Evolutionary conservation across 2,888 invertebrate species (phyloP), one percentile per base, ranked within the genome.

Genomic region (Lucinisca nassula): DNA sequence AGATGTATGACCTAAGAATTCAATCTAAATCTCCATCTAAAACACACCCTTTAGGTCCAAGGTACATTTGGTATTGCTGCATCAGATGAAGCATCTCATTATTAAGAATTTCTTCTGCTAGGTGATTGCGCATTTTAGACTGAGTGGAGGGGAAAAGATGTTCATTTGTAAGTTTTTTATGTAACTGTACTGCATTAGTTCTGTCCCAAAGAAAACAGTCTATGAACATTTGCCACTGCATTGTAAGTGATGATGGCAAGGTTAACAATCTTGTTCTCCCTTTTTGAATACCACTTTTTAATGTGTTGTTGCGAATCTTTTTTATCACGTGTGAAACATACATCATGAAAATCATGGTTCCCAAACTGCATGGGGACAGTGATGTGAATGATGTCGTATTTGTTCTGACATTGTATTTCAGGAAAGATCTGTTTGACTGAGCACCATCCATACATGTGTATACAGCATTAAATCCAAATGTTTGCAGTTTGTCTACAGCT

Each of bases 171-270:
- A 87, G 58, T 79, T 84, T 85, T 73, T 82, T 55, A 55, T 91
- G 84, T 6, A 85, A 40, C 32, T 85, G 79, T n/a, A 89, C 74
- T n/a, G 82, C 84, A 80, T 90, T 88, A 24, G 45, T 77, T 40
- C 84, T 82, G 61, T 90, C 88, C 87, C 87, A 88, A 17, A 79
- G n/a, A 67, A 75, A 90, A 40, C 37, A 55, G 45, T 88, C 72
- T n/a, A 58, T 55, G 51, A 75, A 88, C 80, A 82, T 79, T 79
- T 88, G 32, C 88, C 88, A 88, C 1, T 82, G 80, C 35, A 61
- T 21, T 30, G 30, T 61, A 30, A 27, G 27, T 27, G 27, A 30
- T 30, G 27, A 30, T 61, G 61, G 61, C 61, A 61, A 30, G 51
- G 45, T 49, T 21, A 73, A 32, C n/a, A 14, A 38, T 32, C 55